Conservation (phyloP, 2,797 vertebrate genomes). For the Cirrhinus molitorella region DNA sequence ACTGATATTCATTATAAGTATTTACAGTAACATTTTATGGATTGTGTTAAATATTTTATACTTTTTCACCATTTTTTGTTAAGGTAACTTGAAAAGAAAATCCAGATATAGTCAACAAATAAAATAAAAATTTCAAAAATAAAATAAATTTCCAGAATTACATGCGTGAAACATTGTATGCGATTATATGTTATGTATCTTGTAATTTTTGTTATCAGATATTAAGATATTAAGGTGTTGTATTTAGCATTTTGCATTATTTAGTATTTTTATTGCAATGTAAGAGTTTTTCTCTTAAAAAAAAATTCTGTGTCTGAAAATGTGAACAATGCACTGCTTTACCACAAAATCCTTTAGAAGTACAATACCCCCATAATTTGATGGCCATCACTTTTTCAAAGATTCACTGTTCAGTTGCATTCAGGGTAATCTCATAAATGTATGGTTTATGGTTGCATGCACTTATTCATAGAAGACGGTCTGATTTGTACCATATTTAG, state of each 20-base stretch:
- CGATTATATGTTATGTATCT: neutral
- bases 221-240: neutral
- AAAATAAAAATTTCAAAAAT: too few relatives aligned
- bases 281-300: neutral
- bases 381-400: conserved; percentile 14
- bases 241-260: neutral
- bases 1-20: too few relatives aligned
- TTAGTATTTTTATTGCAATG: neutral
- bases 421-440: conserved; percentile 1
- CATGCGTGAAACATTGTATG: too few relatives aligned
- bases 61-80: too few relatives aligned
- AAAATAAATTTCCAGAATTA: too few relatives aligned
- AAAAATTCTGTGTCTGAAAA: neutral
- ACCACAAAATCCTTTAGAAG: neutral
- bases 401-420: neutral
- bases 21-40: too few relatives aligned
- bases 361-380: neutral
- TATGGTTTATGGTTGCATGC: conserved; percentile 25
- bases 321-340: neutral
- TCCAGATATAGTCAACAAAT: too few relatives aligned
- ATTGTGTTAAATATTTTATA: too few relatives aligned
- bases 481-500: conserved; percentile 44
- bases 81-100: too few relatives aligned
- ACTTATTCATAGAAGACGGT: conserved; percentile 3
- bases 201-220: neutral